These are phyloP conservation scores for Tragelaphus eurycerus DNA, from an alignment of 2,797 vertebrate genomes.

Conservation along the genomic window DNA sequence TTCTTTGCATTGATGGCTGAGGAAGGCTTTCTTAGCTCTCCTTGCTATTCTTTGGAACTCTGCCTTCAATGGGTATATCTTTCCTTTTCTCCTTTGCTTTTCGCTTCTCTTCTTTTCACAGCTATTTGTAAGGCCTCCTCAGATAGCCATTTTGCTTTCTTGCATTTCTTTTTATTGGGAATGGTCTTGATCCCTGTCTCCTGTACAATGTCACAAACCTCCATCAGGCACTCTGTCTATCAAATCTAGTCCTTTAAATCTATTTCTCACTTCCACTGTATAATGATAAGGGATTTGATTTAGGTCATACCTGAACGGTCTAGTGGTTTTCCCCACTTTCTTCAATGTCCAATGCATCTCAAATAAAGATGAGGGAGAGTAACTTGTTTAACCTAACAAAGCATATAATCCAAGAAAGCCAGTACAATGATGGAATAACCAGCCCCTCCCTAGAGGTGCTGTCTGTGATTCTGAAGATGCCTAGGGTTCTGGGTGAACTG, in stretches of 20 bases:
- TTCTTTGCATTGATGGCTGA: background rate
- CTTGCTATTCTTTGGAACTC: background rate
- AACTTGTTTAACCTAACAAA: background rate
- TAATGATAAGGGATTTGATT: background rate
- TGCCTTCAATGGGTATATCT: background rate
- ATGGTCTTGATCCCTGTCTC: background rate
- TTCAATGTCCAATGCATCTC: background rate
- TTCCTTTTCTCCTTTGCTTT: background rate
- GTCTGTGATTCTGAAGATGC: background rate
- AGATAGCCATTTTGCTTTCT: background rate
- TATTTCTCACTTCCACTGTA: background rate
- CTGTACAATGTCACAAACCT: too few relatives aligned
- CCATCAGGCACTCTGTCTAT: background rate
- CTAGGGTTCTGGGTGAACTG: background rate
- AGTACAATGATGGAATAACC: background rate
- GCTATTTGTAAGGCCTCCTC: background rate
- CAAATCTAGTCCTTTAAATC: background rate
- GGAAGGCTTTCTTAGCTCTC: background rate
- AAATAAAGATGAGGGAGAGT: background rate
- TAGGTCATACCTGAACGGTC: background rate
- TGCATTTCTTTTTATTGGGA: background rate
- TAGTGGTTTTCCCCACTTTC: background rate
- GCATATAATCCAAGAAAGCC: background rate
- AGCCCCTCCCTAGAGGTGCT: background rate
- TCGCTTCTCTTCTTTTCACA: background rate